These are phyloP conservation scores for Edolisoma coerulescens DNA, from an alignment of 2,113 vertebrate genomes.

Conservation along the genomic window DNA sequence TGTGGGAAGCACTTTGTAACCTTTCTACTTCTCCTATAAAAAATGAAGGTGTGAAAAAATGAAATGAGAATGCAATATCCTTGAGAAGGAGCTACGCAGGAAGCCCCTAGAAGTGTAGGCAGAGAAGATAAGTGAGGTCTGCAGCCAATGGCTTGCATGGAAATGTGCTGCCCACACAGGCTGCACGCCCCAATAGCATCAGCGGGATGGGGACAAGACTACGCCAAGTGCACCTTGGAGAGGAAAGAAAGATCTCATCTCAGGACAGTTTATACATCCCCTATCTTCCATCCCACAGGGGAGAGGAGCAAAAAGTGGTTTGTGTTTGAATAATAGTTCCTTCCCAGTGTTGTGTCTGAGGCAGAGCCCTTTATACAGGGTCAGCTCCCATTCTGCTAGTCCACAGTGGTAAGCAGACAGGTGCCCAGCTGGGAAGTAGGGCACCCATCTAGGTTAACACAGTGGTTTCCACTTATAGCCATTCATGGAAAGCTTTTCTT, in stretches of 20 bases:
- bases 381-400: neutral
- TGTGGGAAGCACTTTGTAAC: neutral
- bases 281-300: neutral
- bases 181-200: neutral
- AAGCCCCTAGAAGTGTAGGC: neutral
- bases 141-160: neutral
- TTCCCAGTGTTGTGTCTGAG: neutral
- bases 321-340: neutral
- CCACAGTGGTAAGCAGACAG: neutral
- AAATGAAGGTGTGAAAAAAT: neutral
- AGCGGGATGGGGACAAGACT: neutral
- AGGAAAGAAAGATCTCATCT: neutral
- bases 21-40: neutral
- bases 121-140: neutral
- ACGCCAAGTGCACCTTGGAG: neutral
- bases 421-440: neutral
- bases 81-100: neutral
- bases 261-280: neutral
- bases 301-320: neutral
- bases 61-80: neutral
- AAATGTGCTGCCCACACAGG: neutral
- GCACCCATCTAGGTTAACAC: neutral
- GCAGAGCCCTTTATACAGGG: neutral
- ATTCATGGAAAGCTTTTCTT: slow-evolving; percentile 54
- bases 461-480: neutral